A percentile compares a stretch with the other conserved stretches of the same genome.
phyloP scores from a whole-genome alignment of 92 coral and sea anemone genomes.

The Zoanthus solanderi region DNA sequence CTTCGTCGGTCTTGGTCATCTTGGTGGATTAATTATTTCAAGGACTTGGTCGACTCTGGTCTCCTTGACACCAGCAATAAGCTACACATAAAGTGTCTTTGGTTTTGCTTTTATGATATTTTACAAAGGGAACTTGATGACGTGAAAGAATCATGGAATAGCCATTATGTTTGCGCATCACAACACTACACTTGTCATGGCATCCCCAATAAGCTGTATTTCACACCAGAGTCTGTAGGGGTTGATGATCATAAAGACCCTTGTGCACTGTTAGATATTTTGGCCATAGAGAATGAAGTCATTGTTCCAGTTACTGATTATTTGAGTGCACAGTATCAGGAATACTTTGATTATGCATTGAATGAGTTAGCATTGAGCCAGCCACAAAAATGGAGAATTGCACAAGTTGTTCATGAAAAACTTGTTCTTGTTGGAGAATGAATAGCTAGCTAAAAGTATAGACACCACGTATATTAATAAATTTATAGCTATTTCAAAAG shows the following conservation, averaged over 20 bases:
- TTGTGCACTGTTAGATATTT: slow-evolving; percentile 39
- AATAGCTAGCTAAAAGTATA: slow-evolving; percentile 1
- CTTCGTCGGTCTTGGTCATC: slow-evolving; percentile 44
- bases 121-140: slow-evolving; percentile 38
- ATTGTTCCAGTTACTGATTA: slow-evolving; percentile 29
- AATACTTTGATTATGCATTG: slow-evolving; percentile 53
- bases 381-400: slow-evolving; percentile 60
- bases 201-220: slow-evolving; percentile 49
- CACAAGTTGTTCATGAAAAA: slow-evolving; percentile 40
- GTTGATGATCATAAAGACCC: slow-evolving; percentile 49
- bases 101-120: slow-evolving; percentile 45
- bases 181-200: slow-evolving; percentile 48
- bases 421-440: slow-evolving; percentile 38
- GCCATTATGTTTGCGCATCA: slow-evolving; percentile 47
- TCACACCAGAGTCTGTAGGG: slow-evolving; percentile 56
- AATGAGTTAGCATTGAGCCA: slow-evolving; percentile 43
- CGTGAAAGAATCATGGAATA: slow-evolving; percentile 43
- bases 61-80: slow-evolving; percentile 56
- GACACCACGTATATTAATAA: slow-evolving; percentile 18
- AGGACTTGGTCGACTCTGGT: slow-evolving; percentile 45
- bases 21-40: slow-evolving; percentile 41
- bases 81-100: slow-evolving; percentile 53
- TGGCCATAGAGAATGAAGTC: slow-evolving; percentile 36
- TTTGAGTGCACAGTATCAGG: slow-evolving; percentile 44
- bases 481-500: slow-evolving; percentile 22